Evolutionary conservation across 64 coral and sea anemone genomes (phyloP).

Genomic region (Cladopsammia gracilis): DNA sequence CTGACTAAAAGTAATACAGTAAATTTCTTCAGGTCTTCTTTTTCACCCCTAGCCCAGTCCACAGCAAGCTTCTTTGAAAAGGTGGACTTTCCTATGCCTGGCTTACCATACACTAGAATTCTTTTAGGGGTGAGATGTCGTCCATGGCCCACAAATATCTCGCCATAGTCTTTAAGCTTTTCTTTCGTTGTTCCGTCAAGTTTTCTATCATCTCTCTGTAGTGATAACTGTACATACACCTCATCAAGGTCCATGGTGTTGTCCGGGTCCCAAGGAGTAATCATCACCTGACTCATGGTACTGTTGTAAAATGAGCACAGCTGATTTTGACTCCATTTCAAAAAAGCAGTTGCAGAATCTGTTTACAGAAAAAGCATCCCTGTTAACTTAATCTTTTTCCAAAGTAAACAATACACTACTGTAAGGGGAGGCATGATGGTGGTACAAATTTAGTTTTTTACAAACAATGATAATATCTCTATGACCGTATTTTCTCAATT

Average conservation of each 20-base stretch:
- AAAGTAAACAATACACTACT: no score
- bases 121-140: neutral
- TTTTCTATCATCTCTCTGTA: neutral
- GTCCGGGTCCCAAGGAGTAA: constrained; percentile 21
- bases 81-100: constrained; percentile 28
- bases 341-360: no score
- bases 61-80: constrained; percentile 4
- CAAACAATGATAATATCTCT: no score
- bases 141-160: neutral
- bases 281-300: neutral
- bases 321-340: neutral
- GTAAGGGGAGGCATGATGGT: no score
- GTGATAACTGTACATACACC: neutral
- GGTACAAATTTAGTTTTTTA: no score
- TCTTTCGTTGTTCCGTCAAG: neutral
- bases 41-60: constrained; percentile 11
- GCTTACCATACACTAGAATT: constrained; percentile 32
- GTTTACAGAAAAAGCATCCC: no score
- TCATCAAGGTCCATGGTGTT: constrained; percentile 9
- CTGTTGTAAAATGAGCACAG: neutral
- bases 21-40: constrained; percentile 4
- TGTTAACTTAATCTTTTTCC: no score
- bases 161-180: neutral
- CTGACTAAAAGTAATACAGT: neutral
- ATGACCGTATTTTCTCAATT: no score